Evolutionary conservation across 2,888 invertebrate species (phyloP).

Genomic region (Nebria brevicollis): DNA sequence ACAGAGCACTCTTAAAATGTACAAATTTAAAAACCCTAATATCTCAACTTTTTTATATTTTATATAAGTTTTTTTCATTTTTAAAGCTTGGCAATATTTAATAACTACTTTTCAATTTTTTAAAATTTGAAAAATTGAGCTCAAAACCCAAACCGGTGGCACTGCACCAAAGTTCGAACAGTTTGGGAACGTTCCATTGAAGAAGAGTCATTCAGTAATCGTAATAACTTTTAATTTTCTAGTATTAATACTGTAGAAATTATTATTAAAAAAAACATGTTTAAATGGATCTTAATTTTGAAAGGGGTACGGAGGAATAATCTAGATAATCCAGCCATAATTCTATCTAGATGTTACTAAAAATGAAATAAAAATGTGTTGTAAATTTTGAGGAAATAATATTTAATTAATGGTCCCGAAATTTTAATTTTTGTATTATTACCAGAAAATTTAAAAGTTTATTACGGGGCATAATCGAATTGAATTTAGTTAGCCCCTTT

Average conservation of each 20-base stretch:
- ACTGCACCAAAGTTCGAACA: constrained; percentile 31
- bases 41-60: constrained; percentile 37
- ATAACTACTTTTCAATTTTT: constrained; percentile 38
- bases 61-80: constrained; percentile 20
- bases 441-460: too few species aligned
- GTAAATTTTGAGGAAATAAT: too few species aligned
- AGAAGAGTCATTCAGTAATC: constrained; percentile 37
- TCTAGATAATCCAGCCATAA: too few species aligned
- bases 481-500: too few species aligned
- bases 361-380: too few species aligned
- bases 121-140: constrained; percentile 61
- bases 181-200: constrained; percentile 41
- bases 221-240: background rate
- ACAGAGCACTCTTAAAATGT: constrained; percentile 42
- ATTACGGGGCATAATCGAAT: too few species aligned
- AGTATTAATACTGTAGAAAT: background rate
- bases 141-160: constrained; percentile 59
- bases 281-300: too few species aligned
- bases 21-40: constrained; percentile 47
- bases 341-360: too few species aligned
- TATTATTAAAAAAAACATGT: too few species aligned
- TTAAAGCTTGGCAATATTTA: constrained; percentile 47
- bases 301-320: too few species aligned
- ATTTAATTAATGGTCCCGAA: too few species aligned
- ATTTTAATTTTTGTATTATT: too few species aligned